These are phyloP conservation scores for Hyphantria cunea DNA, from an alignment of 1,140 invertebrate genomes.

Conservation along the genomic window DNA sequence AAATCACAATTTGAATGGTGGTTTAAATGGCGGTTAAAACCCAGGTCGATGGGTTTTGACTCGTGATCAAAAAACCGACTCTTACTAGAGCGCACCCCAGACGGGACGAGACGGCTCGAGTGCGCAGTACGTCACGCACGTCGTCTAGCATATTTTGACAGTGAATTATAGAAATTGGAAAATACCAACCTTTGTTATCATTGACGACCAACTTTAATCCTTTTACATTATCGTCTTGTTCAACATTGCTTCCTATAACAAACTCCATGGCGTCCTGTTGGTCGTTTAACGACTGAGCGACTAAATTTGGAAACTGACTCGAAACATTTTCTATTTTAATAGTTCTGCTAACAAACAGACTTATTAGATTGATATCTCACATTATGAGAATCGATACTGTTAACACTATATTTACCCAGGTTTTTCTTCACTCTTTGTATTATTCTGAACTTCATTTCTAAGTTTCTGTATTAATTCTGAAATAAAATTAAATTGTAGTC, in stretches of 20 bases:
- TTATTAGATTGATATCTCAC: neutral
- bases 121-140: too few relatives aligned
- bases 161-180: too few relatives aligned
- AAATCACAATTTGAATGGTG: too few relatives aligned
- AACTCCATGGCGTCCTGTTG: constrained; percentile 18
- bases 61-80: too few relatives aligned
- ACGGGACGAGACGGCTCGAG: too few relatives aligned
- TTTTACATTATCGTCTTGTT: constrained; percentile 1
- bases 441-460: constrained; percentile 40
- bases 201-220: constrained; percentile 1
- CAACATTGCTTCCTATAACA: neutral
- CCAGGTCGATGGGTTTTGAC: too few relatives aligned
- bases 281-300: neutral
- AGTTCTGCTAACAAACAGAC: constrained; percentile 9
- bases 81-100: too few relatives aligned
- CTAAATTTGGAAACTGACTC: constrained; percentile 14
- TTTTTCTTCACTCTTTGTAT: constrained; percentile 1
- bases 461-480: constrained; percentile 62
- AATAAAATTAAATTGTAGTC: constrained; percentile 19
- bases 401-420: neutral
- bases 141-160: too few relatives aligned
- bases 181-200: neutral
- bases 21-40: too few relatives aligned
- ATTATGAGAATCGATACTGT: neutral
- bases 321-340: constrained; percentile 15